Conservation (phyloP, 2,888 invertebrate genomes). For the Leptopterna dolabrata region DNA sequence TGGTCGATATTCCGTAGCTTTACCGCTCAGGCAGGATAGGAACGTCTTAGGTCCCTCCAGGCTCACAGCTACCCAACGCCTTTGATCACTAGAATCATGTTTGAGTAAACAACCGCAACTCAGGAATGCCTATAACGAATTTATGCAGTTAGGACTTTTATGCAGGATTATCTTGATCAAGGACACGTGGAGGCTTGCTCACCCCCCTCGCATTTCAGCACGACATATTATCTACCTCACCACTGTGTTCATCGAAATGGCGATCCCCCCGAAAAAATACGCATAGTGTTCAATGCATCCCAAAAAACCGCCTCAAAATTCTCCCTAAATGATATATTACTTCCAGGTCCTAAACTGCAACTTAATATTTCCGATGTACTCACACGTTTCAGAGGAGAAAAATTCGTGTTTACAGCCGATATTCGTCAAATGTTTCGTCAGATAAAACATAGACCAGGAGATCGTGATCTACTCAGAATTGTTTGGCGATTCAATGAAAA, state of each 20-base stretch:
- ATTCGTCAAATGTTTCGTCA: slow-evolving; percentile 14
- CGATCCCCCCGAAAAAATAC: no score
- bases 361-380: not conserved
- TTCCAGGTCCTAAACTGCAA: slow-evolving; percentile 23
- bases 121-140: not conserved
- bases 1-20: no score
- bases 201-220: not conserved
- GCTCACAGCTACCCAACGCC: not conserved
- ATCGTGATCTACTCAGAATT: not conserved
- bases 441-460: not conserved
- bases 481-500: not conserved
- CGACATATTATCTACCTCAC: not conserved
- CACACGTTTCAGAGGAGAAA: not conserved
- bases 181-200: not conserved
- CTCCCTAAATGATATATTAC: no score
- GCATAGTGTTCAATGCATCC: slow-evolving; percentile 9
- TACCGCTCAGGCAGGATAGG: no score
- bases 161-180: slow-evolving; percentile 3
- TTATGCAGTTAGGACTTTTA: not conserved
- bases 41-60: no score
- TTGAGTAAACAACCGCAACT: not conserved
- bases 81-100: not conserved
- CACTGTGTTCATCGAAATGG: no score
- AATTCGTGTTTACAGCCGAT: slow-evolving; percentile 9
- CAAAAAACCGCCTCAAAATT: not conserved